Percentiles rank a stretch among this genome's conserved stretches.
phyloP scores from a whole-genome alignment of 2,113 vertebrate species.

The Entelurus aequoreus region DNA sequence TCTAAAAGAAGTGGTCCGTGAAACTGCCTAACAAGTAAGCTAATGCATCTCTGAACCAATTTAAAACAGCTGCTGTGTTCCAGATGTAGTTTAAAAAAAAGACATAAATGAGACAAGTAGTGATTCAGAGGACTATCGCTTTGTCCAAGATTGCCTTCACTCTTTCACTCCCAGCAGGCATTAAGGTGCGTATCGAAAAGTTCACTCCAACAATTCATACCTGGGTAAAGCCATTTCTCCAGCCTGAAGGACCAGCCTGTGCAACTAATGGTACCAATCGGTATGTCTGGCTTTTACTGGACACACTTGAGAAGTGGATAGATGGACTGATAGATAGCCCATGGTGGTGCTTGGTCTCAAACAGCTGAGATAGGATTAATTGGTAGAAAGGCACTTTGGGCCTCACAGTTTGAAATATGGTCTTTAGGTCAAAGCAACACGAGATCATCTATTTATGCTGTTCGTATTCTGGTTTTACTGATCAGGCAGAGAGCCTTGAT shows the following conservation, averaged over 20 bases:
- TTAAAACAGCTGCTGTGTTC: conserved; percentile 11
- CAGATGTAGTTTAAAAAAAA: conserved; percentile 16
- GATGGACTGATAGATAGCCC: conserved; percentile 39
- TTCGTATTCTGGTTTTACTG: conserved; percentile 16
- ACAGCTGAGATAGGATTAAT: conserved; percentile 49
- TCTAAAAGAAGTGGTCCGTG: not conserved
- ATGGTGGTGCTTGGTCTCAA: conserved; percentile 37
- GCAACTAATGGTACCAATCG: conserved; percentile 52
- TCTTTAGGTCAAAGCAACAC: conserved; percentile 16
- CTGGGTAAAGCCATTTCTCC: conserved; percentile 43
- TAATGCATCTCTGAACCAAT: conserved; percentile 1
- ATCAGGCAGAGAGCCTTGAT: not conserved
- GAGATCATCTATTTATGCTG: conserved; percentile 9
- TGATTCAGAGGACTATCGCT: conserved; percentile 19
- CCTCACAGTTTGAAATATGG: conserved; percentile 45
- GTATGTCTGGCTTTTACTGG: conserved; percentile 27
- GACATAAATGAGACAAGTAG: conserved; percentile 2
- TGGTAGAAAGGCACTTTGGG: conserved; percentile 41
- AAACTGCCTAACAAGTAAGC: not conserved
- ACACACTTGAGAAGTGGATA: conserved; percentile 30
- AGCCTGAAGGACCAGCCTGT: conserved; percentile 25
- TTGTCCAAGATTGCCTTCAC: conserved; percentile 28
- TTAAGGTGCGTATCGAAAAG: conserved; percentile 40
- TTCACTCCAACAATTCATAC: conserved; percentile 50
- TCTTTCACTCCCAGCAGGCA: conserved; percentile 43